phyloP scores from a whole-genome alignment of 2,888 invertebrate species.

The Drosophila paramelanica region DNA sequence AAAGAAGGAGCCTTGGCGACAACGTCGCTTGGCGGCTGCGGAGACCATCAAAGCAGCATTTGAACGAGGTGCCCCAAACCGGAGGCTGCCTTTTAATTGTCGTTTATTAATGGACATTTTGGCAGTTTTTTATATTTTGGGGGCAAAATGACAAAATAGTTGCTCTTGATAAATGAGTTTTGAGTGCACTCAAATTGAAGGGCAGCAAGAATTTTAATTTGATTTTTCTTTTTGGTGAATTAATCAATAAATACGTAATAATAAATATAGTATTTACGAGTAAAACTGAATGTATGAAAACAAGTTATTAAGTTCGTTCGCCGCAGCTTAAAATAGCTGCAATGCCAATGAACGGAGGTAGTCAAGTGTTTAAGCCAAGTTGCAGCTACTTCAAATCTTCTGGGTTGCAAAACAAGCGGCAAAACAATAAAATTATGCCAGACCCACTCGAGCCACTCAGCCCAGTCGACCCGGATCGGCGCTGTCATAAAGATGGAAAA shows the following conservation, averaged over 20 bases:
- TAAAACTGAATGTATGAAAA: neutral
- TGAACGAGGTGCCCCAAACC: slow-evolving; percentile 22
- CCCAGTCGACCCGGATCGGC: slow-evolving; percentile 4
- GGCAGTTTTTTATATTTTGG: slow-evolving; percentile 28
- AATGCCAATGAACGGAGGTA: slow-evolving; percentile 42
- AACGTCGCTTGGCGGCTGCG: slow-evolving; percentile 18
- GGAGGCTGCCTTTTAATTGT: slow-evolving; percentile 54
- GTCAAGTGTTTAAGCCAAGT: neutral
- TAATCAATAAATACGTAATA: neutral
- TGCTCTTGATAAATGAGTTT: slow-evolving; percentile 46
- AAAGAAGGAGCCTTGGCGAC: slow-evolving; percentile 17
- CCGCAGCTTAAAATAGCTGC: slow-evolving; percentile 40
- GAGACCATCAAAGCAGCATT: slow-evolving; percentile 65
- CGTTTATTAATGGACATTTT: slow-evolving; percentile 56
- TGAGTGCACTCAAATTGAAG: slow-evolving; percentile 23
- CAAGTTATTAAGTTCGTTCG: slow-evolving; percentile 13
- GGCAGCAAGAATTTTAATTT: neutral
- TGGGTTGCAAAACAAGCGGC: slow-evolving; percentile 27
- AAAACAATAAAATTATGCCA: slow-evolving; percentile 55
- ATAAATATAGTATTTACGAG: too few species aligned
- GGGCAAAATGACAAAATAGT: slow-evolving; percentile 53
- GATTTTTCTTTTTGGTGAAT: neutral
- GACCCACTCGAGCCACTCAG: slow-evolving; percentile 5
- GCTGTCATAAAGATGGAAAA: slow-evolving; percentile 9
- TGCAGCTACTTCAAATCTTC: slow-evolving; percentile 12